These are phyloP conservation scores for Gymnoscelis rufifasciata DNA, from an alignment of 2,888 invertebrate species.

Conservation along the genomic window DNA sequence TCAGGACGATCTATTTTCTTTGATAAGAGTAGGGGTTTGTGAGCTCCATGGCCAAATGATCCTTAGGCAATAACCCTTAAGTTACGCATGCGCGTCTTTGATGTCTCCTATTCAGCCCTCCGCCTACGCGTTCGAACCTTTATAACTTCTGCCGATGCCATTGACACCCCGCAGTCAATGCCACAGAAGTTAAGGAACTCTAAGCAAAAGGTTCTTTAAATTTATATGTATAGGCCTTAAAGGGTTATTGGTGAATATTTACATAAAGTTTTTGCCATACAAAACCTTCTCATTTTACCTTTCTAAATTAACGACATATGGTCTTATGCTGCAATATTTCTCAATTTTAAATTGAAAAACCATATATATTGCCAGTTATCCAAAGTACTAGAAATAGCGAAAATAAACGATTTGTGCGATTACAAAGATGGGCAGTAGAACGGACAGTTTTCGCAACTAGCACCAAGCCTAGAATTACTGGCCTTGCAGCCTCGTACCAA, in stretches of 20 bases:
- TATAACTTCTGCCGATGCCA: constrained; percentile 34
- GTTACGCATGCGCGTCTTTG: constrained; percentile 33
- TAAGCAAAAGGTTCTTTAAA: no score
- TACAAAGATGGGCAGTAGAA: constrained; percentile 62
- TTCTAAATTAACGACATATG: no score
- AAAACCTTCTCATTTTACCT: no score
- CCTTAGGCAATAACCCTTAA: constrained; percentile 10
- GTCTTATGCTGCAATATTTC: no score
- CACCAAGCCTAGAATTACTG: constrained; percentile 34
- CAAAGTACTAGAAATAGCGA: constrained; percentile 43
- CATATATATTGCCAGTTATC: no score
- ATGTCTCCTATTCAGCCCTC: constrained; percentile 25
- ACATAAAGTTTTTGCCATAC: neutral
- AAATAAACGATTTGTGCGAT: constrained; percentile 51
- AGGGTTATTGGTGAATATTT: neutral
- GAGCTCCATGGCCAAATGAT: neutral
- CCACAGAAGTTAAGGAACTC: constrained; percentile 14
- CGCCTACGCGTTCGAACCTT: constrained; percentile 26
- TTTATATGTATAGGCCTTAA: neutral
- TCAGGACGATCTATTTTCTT: no score
- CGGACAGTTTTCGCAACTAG: constrained; percentile 59
- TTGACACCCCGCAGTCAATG: constrained; percentile 38
- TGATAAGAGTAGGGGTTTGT: neutral
- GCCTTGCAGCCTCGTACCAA: constrained; percentile 8
- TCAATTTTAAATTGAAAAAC: constrained; percentile 7